Base-by-base conservation (phyloP, 1,140 invertebrate genomes). In the Mycetomoellerius zeteki region DNA sequence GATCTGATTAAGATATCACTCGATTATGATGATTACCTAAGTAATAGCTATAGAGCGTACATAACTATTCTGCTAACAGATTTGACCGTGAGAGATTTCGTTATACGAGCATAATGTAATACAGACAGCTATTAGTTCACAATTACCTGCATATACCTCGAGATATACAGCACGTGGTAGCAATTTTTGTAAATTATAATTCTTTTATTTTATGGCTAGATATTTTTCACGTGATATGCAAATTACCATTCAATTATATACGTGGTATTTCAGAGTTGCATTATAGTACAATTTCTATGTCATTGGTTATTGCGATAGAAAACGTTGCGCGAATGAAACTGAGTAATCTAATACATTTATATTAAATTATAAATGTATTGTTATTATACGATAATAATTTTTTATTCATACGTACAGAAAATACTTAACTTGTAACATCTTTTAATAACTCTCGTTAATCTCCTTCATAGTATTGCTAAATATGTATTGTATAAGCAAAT, bases 141-240 rank as follows among this genome's bases (percentile, higher is more conserved):
- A 65, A 78, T 78, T 78, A 65, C 27, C 24, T 78, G 43, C 0
- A 37, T 64, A 43, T 37, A 33, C 7, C 24, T 27, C 12, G 5
- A n/a, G 56, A 50, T 77, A 64, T 14, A n/a, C 24, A 47, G 12
- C 37, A 64, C 33, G 16, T 78, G 37, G 37, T 12, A 10, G 43
- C 58, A 14, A 47, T 78, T 78, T 78, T 78, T 78, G 19, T 78
- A 64, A 77, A 64, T 19, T 62, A 76, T 43, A 58, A 37, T 60
- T 64, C 33, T 77, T 77, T 64, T 77, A 64, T 33, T 77, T 64
- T 77, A 27, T 77, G 4, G 16, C 24, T 76, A 12, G 33, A n/a
- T 27, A 27, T 43, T 77, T 62, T 52, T 43, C 12, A 62, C 3
- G 8, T 60, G 54, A 10, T 77, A 77, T 62, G 37, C 43, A 62